Evolutionary conservation across 2,888 invertebrate species (phyloP).

Genomic region (Dasysyrphus tricinctus): DNA sequence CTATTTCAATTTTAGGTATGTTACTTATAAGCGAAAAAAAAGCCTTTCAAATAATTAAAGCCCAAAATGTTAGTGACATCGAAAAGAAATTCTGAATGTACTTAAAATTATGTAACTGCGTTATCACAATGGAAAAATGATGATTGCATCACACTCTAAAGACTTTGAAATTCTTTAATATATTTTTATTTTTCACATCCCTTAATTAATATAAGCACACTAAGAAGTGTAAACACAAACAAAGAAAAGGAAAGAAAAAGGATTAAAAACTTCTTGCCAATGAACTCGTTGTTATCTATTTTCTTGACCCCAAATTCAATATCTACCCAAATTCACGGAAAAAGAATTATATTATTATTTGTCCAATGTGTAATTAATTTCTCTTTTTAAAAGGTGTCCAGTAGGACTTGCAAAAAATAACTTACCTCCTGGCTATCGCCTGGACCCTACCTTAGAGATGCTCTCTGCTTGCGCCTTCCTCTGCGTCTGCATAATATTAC

Average conservation of each 20-base stretch:
- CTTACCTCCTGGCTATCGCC: constrained; percentile 8
- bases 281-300: constrained; percentile 1
- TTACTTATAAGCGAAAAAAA: no score
- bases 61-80: no score
- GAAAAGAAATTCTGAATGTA: neutral
- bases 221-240: neutral
- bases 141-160: neutral
- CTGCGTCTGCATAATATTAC: neutral
- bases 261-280: constrained; percentile 3
- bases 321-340: neutral
- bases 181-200: neutral
- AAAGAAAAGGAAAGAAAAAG: neutral
- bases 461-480: neutral
- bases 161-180: neutral
- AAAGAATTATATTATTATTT: constrained; percentile 43
- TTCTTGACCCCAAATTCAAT: neutral
- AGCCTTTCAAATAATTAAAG: no score
- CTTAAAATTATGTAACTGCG: neutral
- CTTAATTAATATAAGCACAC: neutral
- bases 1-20: no score
- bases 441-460: constrained; percentile 19
- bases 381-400: constrained; percentile 41
- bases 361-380: constrained; percentile 59
- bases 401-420: constrained; percentile 28
- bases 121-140: neutral